Evolutionary conservation across 1,140 invertebrate genomes (phyloP), one percentile per base, ranked within the genome.

Genomic region (Heterodera carotae): DNA sequence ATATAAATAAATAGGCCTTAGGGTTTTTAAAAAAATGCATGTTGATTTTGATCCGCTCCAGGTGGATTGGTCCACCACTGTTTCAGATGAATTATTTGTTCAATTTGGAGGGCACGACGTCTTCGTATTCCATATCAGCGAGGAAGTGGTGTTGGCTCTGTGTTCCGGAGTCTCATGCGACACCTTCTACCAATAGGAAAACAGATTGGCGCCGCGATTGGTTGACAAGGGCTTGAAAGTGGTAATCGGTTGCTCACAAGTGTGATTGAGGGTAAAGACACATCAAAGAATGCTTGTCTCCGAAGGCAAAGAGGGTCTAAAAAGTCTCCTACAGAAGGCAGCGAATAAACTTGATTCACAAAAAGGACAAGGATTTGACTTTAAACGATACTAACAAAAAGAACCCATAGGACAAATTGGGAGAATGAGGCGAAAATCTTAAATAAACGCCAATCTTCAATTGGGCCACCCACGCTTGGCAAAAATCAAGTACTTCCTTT

Each of bases 401-500:
- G 39, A 18, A 4, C 22, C 66, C 25, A 34, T 22, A 4, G 18
- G 39, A 22, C 15, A 33, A 22, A 10, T n/a, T 34, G 15, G 33
- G 0, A 39, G 27, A 22, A 5, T 18, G 22, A 7, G 39, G 0
- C 1, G 22, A 27, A 68, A 68, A 68, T n/a, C 3, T 68, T 68
- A 68, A 68, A 68, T 68, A 68, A 68, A 27, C 66, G 18, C 39
- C 66, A 33, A 68, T 68, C 33, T n/a, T n/a, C 66, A 39, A n/a
- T n/a, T n/a, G n/a, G n/a, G n/a, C n/a, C n/a, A n/a, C n/a, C n/a
- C n/a, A n/a, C n/a, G n/a, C n/a, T 39, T 39, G 36, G 36, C 36
- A 39, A 39, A 39, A 18, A 68, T 18, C 73, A 76, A 79, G 27
- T 77, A 8, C 75, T 76, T 10, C 75, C 75, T 12, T 18, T 79